Base-by-base conservation (phyloP, 2,888 invertebrate genomes). In the Slavum lentiscoides region DNA sequence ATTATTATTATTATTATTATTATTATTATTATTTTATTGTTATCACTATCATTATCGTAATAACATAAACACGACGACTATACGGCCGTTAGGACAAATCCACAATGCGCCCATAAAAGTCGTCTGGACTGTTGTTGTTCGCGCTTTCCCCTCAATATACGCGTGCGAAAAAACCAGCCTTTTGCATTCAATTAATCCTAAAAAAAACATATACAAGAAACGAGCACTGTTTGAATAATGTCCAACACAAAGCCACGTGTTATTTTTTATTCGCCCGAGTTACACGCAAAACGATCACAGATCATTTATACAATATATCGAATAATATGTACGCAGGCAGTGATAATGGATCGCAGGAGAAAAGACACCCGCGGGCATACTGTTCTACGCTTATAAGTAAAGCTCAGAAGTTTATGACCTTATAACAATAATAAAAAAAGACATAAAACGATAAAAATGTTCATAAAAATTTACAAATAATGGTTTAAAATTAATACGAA, bases 21-120 rank as follows among this genome's bases (percentile, higher is more conserved):
- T 72, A 72, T 64, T 74, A n/a, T n/a, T n/a, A n/a, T n/a, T 64
- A 55, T 74, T 55, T 72, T 75, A 67, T 67, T 66, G 58, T 67
- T 67, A 67, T 43, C 23, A 23, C 67, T 39, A 43, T 59, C 67
- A 75, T 75, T 67, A 67, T 58, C 58, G 23, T 75, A 67, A 75
- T 75, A 55, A 58, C 67, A 23, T 43, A 59, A 75, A 75, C 43
- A 59, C 75, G 13, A 66, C 67, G 66, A 43, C 17, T 17, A 55
- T 55, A n/a, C n/a, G 30, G 37, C 49, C 49, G 49, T 64, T 64
- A 74, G 55, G 2, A 30, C 49, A 62, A 62, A 62, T 62, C 73
- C n/a, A 53, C 30, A 11, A 30, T 62, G 8, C 30, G 30, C 53
- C 49, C 30, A 7, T 55, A 66, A 55, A 74, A 66, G 37, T 66